Conservation (phyloP, 2,113 vertebrate genomes). For the Ptyas mucosa region DNA sequence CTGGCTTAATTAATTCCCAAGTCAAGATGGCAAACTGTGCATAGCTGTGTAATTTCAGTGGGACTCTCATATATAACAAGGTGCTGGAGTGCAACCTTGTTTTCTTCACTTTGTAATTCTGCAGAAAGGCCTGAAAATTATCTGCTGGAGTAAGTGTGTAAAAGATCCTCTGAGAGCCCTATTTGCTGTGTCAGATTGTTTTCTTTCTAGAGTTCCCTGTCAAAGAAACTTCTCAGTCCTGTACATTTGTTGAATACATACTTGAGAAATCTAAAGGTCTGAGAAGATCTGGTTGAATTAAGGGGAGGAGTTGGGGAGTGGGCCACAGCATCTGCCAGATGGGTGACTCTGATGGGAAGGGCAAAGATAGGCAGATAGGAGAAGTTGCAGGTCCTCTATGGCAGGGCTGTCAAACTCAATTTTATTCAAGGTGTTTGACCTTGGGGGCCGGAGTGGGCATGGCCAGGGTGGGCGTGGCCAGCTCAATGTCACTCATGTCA, state of each 20-base stretch:
- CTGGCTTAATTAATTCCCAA: not conserved
- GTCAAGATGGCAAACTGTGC: not conserved
- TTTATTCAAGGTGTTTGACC: too few species aligned
- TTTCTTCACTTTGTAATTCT: not conserved
- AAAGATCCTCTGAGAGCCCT: not conserved
- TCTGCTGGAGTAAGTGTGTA: not conserved
- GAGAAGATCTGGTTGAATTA: slow-evolving; percentile 3
- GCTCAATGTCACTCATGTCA: too few species aligned
- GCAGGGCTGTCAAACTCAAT: too few species aligned
- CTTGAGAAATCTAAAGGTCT: not conserved
- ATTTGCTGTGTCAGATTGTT: not conserved
- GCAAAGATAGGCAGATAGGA: not conserved
- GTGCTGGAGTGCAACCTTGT: not conserved
- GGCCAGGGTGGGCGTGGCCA: too few species aligned
- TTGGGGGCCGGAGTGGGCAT: too few species aligned
- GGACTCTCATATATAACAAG: not conserved
- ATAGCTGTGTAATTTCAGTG: not conserved
- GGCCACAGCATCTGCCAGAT: not conserved
- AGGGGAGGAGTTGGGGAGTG: not conserved
- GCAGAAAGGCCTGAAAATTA: not conserved
- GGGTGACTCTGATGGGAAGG: not conserved
- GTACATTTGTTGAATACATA: not conserved
- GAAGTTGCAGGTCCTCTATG: not conserved
- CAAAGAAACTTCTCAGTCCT: not conserved
- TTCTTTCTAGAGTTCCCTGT: not conserved